Evolutionary conservation across 2,113 vertebrate species (phyloP).

Genomic region (Guaruba guarouba): DNA sequence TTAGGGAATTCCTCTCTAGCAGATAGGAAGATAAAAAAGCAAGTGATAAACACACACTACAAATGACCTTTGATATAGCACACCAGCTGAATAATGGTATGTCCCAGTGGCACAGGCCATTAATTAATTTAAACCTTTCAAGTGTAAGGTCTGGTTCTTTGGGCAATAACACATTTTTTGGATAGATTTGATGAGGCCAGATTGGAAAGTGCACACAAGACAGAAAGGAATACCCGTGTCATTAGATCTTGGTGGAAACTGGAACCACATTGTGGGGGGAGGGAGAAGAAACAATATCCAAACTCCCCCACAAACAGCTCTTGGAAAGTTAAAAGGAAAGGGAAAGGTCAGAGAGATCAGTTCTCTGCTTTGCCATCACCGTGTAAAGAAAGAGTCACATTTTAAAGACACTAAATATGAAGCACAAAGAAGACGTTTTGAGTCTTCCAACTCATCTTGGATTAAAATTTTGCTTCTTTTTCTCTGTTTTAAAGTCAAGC

Average conservation of each 20-base stretch:
- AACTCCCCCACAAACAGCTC: background rate
- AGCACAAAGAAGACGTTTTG: background rate
- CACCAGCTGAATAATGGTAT: conserved; percentile 24
- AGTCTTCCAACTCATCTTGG: background rate
- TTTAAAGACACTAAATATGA: background rate
- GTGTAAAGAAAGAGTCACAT: background rate
- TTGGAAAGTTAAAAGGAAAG: background rate
- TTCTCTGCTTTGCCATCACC: background rate
- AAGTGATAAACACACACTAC: background rate
- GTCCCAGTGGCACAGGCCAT: background rate
- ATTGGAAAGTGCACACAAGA: background rate
- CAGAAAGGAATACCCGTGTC: conserved; percentile 6
- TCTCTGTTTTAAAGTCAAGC: background rate
- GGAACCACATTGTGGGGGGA: background rate
- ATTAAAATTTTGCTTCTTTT: background rate
- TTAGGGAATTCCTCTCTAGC: background rate
- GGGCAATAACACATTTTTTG: background rate
- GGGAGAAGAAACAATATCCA: conserved; percentile 36
- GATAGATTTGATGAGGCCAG: background rate
- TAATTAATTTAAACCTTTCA: conserved; percentile 49
- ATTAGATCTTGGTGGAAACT: conserved; percentile 33
- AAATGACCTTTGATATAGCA: conserved; percentile 20
- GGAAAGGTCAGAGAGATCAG: conserved; percentile 26
- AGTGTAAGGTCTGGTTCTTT: background rate
- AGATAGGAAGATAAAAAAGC: background rate